Evolutionary conservation across 2,888 invertebrate species (phyloP).

Genomic region (Rhingia campestris): DNA sequence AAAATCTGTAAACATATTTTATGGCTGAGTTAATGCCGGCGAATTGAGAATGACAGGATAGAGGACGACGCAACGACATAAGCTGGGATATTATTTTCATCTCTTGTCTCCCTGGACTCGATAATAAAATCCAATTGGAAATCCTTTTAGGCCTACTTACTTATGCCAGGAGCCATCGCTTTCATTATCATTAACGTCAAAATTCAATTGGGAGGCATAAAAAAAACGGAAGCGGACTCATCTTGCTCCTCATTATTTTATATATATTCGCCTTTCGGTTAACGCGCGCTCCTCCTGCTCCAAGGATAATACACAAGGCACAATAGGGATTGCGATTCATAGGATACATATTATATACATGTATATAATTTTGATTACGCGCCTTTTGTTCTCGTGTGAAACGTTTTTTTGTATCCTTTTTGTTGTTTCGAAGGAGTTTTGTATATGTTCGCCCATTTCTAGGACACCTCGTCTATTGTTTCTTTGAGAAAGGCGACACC

Average conservation of each 20-base stretch:
- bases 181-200: conserved; percentile 73
- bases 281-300: background rate
- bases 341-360: conserved; percentile 10
- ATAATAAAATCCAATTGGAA: conserved; percentile 70
- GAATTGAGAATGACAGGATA: conserved; percentile 60
- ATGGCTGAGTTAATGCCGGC: conserved; percentile 57
- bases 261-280: conserved; percentile 22
- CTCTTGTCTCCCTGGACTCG: conserved; percentile 18
- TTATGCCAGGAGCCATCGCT: conserved; percentile 59
- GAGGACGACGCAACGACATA: conserved; percentile 39
- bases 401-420: background rate
- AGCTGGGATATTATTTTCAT: conserved; percentile 53
- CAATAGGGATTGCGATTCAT: conserved; percentile 50
- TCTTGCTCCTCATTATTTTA: background rate
- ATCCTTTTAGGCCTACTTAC: conserved; percentile 65
- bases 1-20: conserved; percentile 69
- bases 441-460: conserved; percentile 32
- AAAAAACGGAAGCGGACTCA: conserved; percentile 35
- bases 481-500: conserved; percentile 17
- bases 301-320: conserved; percentile 26
- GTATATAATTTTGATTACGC: conserved; percentile 34
- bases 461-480: conserved; percentile 53
- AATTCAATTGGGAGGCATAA: conserved; percentile 67
- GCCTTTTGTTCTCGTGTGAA: conserved; percentile 4
- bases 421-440: conserved; percentile 10